Conservation (phyloP, 2,888 invertebrate species). For the Chloroclysta siterata region DNA sequence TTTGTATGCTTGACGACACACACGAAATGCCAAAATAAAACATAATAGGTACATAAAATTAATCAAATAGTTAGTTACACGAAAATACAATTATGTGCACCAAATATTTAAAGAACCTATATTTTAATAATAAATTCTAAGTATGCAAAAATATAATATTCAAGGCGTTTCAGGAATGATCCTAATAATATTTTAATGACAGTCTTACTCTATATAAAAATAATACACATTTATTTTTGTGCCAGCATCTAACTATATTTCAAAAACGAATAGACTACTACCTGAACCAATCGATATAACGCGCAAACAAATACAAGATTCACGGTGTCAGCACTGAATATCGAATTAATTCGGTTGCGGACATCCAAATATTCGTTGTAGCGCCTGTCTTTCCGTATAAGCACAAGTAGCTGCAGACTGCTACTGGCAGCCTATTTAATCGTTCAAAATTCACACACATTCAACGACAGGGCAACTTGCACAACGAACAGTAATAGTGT, state of each 20-base stretch:
- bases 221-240: slow-evolving; percentile 19
- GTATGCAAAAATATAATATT: slow-evolving; percentile 26
- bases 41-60: slow-evolving; percentile 2
- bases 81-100: slow-evolving; percentile 37
- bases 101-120: slow-evolving; percentile 20
- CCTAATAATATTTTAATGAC: slow-evolving; percentile 44
- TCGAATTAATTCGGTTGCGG: no score
- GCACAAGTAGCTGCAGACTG: neutral
- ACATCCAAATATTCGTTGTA: no score
- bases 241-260: slow-evolving; percentile 20
- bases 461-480: no score
- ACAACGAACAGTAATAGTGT: no score
- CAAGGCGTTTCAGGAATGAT: slow-evolving; percentile 45
- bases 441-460: no score
- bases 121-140: slow-evolving; percentile 24
- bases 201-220: slow-evolving; percentile 35
- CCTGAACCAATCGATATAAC: neutral
- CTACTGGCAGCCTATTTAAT: neutral
- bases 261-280: neutral
- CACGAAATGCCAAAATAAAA: slow-evolving; percentile 36
- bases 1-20: slow-evolving; percentile 29
- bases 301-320: neutral
- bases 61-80: slow-evolving; percentile 26
- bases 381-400: no score
- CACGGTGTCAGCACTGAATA: neutral